A percentile compares a stretch with the other conserved stretches of the same genome.
These are phyloP conservation scores for Rhaphigaster nebulosa DNA, from an alignment of 2,888 invertebrate genomes.

Conservation along the genomic window DNA sequence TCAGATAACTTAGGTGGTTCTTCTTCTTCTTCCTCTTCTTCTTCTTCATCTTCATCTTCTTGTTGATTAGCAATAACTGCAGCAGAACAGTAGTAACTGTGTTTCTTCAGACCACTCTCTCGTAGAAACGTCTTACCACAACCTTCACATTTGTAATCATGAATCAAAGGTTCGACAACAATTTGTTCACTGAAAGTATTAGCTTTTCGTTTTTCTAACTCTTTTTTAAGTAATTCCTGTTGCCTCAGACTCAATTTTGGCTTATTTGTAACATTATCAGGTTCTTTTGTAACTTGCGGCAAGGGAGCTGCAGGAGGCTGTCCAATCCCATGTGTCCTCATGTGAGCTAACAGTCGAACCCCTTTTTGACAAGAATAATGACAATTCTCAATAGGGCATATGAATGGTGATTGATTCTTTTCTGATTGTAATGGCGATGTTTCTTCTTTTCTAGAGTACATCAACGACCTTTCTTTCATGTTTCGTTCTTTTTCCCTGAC, in stretches of 20 bases:
- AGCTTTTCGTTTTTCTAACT: constrained; percentile 12
- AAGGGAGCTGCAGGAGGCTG: constrained; percentile 28
- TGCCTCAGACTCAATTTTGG: constrained; percentile 51
- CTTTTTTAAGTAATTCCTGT: constrained; percentile 46
- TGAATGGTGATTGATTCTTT: constrained; percentile 28
- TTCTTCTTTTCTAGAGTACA: neutral
- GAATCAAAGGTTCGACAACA: constrained; percentile 41
- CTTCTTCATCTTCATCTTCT: constrained; percentile 28
- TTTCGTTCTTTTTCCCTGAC: neutral
- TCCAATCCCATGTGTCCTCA: constrained; percentile 61
- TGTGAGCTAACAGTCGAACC: constrained; percentile 59
- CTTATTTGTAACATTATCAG: neutral
- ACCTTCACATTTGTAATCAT: constrained; percentile 50
- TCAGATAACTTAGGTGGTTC: neutral
- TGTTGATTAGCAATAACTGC: neutral
- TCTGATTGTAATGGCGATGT: neutral
- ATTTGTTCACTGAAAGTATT: neutral
- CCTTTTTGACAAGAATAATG: constrained; percentile 62
- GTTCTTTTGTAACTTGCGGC: neutral
- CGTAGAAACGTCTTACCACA: constrained; percentile 54
- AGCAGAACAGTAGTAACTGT: constrained; percentile 47
- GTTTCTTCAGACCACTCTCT: constrained; percentile 55
- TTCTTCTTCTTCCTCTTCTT: constrained; percentile 27
- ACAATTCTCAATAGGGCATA: constrained; percentile 62
- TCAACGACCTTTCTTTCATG: neutral